These are phyloP conservation scores for Tapera naevia DNA, from an alignment of 2,797 vertebrate species.

Conservation along the genomic window DNA sequence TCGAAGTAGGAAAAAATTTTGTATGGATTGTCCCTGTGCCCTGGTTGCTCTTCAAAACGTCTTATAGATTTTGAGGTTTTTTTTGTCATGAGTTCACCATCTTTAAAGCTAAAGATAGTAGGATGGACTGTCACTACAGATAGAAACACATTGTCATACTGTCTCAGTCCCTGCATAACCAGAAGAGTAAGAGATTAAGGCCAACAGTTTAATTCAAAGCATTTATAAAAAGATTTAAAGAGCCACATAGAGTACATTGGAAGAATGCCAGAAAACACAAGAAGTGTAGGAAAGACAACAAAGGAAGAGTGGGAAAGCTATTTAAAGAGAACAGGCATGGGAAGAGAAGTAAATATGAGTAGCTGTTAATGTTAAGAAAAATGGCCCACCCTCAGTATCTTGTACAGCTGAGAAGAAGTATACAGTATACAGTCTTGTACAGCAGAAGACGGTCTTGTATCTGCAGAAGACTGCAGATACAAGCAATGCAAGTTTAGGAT, in stretches of 20 bases:
- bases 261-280: background rate
- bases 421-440: too few relatives aligned
- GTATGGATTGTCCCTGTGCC: background rate
- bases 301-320: background rate
- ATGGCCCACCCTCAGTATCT: background rate
- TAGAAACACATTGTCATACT: background rate
- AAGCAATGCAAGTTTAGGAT: background rate
- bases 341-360: background rate
- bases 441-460: too few relatives aligned
- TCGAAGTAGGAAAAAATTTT: background rate
- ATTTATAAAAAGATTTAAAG: background rate
- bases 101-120: background rate
- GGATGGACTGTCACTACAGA: background rate
- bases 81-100: background rate
- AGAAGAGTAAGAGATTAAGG: background rate
- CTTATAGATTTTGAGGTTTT: background rate
- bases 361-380: background rate
- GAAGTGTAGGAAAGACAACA: background rate
- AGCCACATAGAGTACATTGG: background rate
- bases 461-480: too few relatives aligned
- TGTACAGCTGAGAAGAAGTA: background rate
- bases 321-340: background rate
- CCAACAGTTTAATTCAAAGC: background rate
- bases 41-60: background rate
- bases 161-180: background rate